Conservation (phyloP, 2,888 invertebrate species). For the Cybosia mesomella region DNA sequence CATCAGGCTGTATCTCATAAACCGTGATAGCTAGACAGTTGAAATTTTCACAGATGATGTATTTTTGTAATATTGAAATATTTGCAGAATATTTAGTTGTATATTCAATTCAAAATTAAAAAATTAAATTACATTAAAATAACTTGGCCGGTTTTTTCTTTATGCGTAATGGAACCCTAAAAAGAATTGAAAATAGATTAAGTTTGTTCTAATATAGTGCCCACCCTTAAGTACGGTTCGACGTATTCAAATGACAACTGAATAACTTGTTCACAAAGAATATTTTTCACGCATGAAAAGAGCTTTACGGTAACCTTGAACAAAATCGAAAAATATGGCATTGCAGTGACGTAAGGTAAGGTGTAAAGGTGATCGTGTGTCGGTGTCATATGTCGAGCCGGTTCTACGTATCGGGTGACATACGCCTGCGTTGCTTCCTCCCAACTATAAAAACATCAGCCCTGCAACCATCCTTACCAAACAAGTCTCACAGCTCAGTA, state of each 20-base stretch:
- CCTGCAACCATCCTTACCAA: constrained; percentile 72
- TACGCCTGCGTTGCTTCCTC: constrained; percentile 61
- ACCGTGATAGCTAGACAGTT: too few relatives aligned
- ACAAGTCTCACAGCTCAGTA: constrained; percentile 70
- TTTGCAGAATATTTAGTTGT: too few relatives aligned
- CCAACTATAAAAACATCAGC: constrained; percentile 82
- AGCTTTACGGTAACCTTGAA: constrained; percentile 77
- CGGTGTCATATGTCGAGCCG: constrained; percentile 79
- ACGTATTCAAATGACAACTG: background rate
- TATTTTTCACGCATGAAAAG: constrained; percentile 46
- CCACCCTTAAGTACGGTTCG: background rate
- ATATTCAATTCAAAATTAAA: too few relatives aligned
- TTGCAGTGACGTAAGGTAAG: constrained; percentile 73
- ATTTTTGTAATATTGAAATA: too few relatives aligned
- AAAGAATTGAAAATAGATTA: background rate
- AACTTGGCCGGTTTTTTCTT: too few relatives aligned
- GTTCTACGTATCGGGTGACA: constrained; percentile 78
- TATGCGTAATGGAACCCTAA: background rate
- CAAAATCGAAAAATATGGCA: constrained; percentile 72
- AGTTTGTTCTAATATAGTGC: too few relatives aligned
- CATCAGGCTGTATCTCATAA: too few relatives aligned
- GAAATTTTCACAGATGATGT: too few relatives aligned
- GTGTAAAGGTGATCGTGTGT: constrained; percentile 76
- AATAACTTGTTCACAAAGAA: background rate
- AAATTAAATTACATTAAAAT: too few relatives aligned